Conservation (phyloP, 1,140 invertebrate genomes). For the Drosophila kepulauana region DNA sequence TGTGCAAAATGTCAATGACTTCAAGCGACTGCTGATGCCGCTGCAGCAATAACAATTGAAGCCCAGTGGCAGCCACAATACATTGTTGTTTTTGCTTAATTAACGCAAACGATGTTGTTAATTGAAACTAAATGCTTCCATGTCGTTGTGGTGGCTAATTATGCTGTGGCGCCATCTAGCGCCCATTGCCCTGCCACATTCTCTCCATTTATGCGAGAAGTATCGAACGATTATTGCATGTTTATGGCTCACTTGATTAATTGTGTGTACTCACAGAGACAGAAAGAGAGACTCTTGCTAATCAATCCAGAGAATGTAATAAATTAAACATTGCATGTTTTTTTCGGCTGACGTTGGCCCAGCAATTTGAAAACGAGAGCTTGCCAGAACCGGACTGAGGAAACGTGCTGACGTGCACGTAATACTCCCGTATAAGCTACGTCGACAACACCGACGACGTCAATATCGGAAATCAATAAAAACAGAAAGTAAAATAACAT, state of each 20-base stretch:
- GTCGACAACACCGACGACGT: slow-evolving; percentile 23
- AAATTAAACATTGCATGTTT: slow-evolving; percentile 72
- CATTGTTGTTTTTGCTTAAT: slow-evolving; percentile 56
- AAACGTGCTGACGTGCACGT: slow-evolving; percentile 70
- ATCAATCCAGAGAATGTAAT: slow-evolving; percentile 56
- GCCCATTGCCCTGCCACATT: slow-evolving; percentile 21
- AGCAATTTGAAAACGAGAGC: slow-evolving; percentile 15
- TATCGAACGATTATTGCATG: slow-evolving; percentile 38
- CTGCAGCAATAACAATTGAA: slow-evolving; percentile 68
- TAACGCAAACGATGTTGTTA: slow-evolving; percentile 65
- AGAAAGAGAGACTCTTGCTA: slow-evolving; percentile 31
- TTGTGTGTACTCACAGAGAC: slow-evolving; percentile 39
- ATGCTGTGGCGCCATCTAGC: slow-evolving; percentile 70
- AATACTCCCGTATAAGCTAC: slow-evolving; percentile 27
- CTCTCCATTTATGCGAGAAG: slow-evolving; percentile 54
- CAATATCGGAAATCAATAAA: slow-evolving; percentile 75
- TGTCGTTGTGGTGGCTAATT: slow-evolving; percentile 55
- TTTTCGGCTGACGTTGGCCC: slow-evolving; percentile 34
- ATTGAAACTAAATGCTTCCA: slow-evolving; percentile 52
- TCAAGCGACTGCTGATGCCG: slow-evolving; percentile 48
- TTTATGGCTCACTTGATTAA: slow-evolving; percentile 76
- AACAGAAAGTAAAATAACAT: slow-evolving; percentile 18
- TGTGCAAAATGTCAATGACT: slow-evolving; percentile 75
- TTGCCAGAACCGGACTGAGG: slow-evolving; percentile 27
- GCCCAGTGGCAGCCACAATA: slow-evolving; percentile 35